Conservation (phyloP, 2,888 invertebrate genomes). For the Hemicrepidius hirtus region DNA sequence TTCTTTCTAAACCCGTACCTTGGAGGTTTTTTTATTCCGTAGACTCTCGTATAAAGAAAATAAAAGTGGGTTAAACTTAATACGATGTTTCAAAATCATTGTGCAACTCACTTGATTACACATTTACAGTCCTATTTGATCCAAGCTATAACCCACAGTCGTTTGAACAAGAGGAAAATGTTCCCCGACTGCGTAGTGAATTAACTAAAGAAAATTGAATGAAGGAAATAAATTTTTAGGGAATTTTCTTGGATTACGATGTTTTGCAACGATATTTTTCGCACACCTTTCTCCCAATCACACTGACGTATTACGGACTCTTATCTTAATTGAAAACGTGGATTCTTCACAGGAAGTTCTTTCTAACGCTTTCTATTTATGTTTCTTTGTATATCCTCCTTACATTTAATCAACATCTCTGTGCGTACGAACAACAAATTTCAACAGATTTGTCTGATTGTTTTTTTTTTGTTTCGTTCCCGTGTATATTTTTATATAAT, state of each 20-base stretch:
- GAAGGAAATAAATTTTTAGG: slow-evolving; percentile 29
- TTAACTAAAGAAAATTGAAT: slow-evolving; percentile 19
- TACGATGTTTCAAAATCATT: slow-evolving; percentile 27
- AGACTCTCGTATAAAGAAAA: slow-evolving; percentile 1
- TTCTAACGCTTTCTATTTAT: slow-evolving; percentile 18
- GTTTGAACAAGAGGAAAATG: slow-evolving; percentile 11
- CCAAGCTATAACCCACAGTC: slow-evolving; percentile 4
- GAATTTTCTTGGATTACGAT: slow-evolving; percentile 23
- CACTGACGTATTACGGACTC: slow-evolving; percentile 27
- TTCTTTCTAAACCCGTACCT: neutral
- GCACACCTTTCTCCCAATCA: slow-evolving; percentile 22
- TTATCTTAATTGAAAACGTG: slow-evolving; percentile 33
- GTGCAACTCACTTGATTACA: slow-evolving; percentile 23
- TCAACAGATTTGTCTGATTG: neutral
- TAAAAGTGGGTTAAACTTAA: slow-evolving; percentile 23
- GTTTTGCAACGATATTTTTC: slow-evolving; percentile 29
- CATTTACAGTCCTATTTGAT: slow-evolving; percentile 18
- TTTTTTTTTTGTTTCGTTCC: neutral
- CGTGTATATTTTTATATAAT: neutral
- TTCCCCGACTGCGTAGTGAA: slow-evolving; percentile 8
- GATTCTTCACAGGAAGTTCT: slow-evolving; percentile 10
- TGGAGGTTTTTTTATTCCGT: neutral
- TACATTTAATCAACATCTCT: slow-evolving; percentile 26
- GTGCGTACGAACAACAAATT: slow-evolving; percentile 21
- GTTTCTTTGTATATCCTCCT: slow-evolving; percentile 25